Base-by-base conservation (phyloP, 2,113 vertebrate species). In the Cololabis saira region DNA sequence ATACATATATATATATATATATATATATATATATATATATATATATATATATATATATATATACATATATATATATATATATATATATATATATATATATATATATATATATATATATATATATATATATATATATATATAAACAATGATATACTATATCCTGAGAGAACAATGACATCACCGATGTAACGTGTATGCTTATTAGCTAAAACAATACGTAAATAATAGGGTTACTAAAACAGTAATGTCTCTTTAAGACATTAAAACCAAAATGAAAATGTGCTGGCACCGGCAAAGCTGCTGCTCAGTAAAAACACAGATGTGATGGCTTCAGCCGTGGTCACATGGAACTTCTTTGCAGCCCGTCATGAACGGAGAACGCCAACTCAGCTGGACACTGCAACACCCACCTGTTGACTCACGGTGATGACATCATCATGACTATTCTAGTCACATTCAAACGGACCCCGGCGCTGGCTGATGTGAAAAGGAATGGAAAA, bases 401-500 rank as follows among this genome's bases (percentile, higher is more conserved):
- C 59, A 78, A 76, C 78, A 65, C 62, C 81, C 82, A 87, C 85
- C 84, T 89, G 84, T 86, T 87, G 87, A 90, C 75, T 90, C 90
- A 91, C 19, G 1, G 30, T n/a, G 66, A 81, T 88, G 82, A 84
- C 84, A 88, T 87, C 86, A 87, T 67, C 37, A 37, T 83, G 85
- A 90, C 71, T 87, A 75, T 85, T 82, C 71, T 78, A 52, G 81
- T 81, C 49, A 40, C 51, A 71, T 65, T 44, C 17, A 76, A 59
- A 37, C 24, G 56, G 61, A 44, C 49, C 60, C 55, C 54, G 50
- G 51, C 66, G 74, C 51, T 61, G 42, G 19, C 21, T 33, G 24
- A 11, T 0, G 4, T 61, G 55, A 44, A 37, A 47, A 59, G 41
- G 61, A 37, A n/a, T 48, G 2, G 37, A 51, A 21, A 73, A 61